Percentiles rank a stretch among this genome's conserved stretches.
Evolutionary conservation across 2,888 invertebrate genomes (phyloP).

Genomic region (Stomorhina lunata): DNA sequence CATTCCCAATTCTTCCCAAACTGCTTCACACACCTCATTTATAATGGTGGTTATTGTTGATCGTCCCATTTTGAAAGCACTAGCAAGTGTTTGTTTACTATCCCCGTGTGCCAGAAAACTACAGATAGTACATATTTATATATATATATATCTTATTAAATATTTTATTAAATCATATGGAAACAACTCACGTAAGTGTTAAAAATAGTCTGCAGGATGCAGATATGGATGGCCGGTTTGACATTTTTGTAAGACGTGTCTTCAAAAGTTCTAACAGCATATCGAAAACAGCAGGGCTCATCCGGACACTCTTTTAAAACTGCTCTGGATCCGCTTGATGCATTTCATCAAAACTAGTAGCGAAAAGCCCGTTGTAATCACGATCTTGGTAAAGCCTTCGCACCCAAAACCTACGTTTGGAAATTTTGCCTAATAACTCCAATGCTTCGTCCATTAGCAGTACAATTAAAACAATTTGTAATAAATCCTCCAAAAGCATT

Average conservation of each 20-base stretch:
- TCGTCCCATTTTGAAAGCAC: background rate
- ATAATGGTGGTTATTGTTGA: background rate
- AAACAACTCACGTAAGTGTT: background rate
- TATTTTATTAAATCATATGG: background rate
- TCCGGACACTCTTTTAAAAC: background rate
- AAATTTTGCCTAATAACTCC: background rate
- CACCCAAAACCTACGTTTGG: background rate
- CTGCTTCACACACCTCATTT: constrained; percentile 19
- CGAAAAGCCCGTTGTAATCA: background rate
- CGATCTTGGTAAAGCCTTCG: background rate
- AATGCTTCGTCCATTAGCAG: background rate
- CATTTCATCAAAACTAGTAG: constrained; percentile 6
- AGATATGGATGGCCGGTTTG: background rate
- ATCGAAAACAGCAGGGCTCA: background rate
- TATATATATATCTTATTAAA: background rate
- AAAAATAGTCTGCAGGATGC: background rate
- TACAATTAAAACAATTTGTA: background rate
- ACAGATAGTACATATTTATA: background rate
- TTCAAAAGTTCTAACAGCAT: background rate
- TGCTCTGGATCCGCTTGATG: background rate
- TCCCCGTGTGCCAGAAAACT: background rate
- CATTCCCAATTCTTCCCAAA: constrained; percentile 10
- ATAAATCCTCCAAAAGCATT: constrained; percentile 1
- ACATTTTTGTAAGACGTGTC: background rate
- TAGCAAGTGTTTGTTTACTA: background rate